These are phyloP conservation scores for Xiphorhynchus elegans DNA, from an alignment of 2,113 vertebrate genomes.

Conservation along the genomic window DNA sequence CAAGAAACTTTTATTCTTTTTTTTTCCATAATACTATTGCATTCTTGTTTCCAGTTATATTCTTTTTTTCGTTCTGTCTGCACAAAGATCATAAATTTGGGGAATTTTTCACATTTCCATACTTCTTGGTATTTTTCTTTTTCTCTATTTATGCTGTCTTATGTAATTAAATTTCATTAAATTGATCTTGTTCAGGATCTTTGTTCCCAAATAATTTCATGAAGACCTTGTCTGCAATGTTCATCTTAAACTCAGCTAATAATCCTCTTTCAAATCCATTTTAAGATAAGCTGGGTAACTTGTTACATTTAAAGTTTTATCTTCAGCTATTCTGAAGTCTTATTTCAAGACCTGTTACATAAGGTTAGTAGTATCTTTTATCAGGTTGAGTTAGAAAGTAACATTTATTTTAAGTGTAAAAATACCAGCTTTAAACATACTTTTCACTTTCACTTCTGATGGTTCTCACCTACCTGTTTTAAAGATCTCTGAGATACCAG, in stretches of 20 bases:
- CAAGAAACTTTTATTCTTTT: neutral
- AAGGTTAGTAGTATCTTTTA: neutral
- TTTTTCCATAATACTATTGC: neutral
- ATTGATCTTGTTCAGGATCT: neutral
- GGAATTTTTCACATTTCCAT: neutral
- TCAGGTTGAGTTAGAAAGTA: neutral
- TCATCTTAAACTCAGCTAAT: neutral
- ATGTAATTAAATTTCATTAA: neutral
- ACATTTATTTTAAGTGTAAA: neutral
- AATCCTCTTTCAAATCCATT: neutral
- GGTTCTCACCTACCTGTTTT: neutral
- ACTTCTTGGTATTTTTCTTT: neutral
- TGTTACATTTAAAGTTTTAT: neutral
- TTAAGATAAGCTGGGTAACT: neutral
- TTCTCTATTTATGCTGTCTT: neutral
- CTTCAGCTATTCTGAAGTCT: neutral
- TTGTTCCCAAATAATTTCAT: neutral
- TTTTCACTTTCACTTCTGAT: neutral
- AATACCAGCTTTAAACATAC: neutral
- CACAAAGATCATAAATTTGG: neutral
- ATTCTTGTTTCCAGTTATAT: neutral
- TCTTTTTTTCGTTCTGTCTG: neutral
- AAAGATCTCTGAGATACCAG: neutral
- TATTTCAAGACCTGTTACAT: neutral
- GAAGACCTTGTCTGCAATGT: neutral